Conservation (phyloP, 30 jellyfish, hydroid and myxozoan genomes). For the Calvadosia cruxmelitensis region DNA sequence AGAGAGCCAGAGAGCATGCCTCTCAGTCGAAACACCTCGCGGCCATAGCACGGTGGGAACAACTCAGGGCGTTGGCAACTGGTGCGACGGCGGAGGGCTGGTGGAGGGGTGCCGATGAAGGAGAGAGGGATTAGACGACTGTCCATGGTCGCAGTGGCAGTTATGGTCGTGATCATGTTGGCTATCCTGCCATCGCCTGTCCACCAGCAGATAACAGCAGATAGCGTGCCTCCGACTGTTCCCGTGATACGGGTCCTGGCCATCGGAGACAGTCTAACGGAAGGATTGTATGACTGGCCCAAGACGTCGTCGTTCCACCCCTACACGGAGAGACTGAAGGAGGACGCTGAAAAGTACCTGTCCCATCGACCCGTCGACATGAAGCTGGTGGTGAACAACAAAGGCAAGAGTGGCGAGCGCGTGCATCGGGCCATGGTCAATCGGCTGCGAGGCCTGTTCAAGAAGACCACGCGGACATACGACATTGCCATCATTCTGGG, state of each 20-base stretch:
- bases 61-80: too few species aligned
- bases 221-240: too few species aligned
- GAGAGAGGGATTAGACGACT: too few species aligned
- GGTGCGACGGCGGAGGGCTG: too few species aligned
- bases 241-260: conserved; percentile 19
- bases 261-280: conserved; percentile 83
- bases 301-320: conserved; percentile 39
- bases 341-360: conserved; percentile 10
- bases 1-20: too few species aligned
- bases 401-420: conserved; percentile 64
- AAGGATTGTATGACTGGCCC: conserved; percentile 73
- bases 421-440: conserved; percentile 23
- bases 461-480: neutral
- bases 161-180: too few species aligned
- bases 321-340: conserved; percentile 41
- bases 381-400: conserved; percentile 24
- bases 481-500: conserved; percentile 39
- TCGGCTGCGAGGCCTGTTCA: conserved; percentile 13
- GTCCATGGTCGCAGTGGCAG: too few species aligned
- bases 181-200: too few species aligned
- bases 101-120: too few species aligned
- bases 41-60: too few species aligned
- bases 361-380: neutral
- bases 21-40: too few species aligned
- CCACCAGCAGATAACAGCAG: too few species aligned